These are phyloP conservation scores for Tupiocoris notatus DNA, from an alignment of 2,888 invertebrate genomes.

Conservation along the genomic window DNA sequence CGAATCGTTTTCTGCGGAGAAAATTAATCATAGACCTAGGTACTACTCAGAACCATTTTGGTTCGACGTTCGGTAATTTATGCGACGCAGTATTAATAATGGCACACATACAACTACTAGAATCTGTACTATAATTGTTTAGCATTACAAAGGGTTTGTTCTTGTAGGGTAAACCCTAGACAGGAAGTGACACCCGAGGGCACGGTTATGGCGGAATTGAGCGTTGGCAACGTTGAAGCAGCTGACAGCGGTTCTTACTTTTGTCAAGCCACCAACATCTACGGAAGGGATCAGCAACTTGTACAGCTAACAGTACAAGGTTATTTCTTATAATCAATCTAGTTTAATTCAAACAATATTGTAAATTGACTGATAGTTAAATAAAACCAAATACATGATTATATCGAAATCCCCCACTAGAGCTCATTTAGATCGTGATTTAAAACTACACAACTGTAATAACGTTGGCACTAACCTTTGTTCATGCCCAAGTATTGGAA, in stretches of 20 bases:
- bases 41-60: too few relatives aligned
- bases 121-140: too few relatives aligned
- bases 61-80: too few relatives aligned
- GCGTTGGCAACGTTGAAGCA: slow-evolving; percentile 67
- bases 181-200: slow-evolving; percentile 58
- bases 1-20: background rate
- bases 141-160: background rate
- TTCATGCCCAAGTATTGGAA: background rate
- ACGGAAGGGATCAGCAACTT: slow-evolving; percentile 69
- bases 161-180: slow-evolving; percentile 48
- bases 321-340: too few relatives aligned
- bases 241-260: slow-evolving; percentile 74
- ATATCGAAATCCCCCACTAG: too few relatives aligned
- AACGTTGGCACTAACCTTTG: background rate
- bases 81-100: too few relatives aligned
- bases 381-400: slow-evolving; percentile 13
- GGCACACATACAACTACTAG: too few relatives aligned
- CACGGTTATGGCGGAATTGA: slow-evolving; percentile 65
- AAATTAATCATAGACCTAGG: background rate
- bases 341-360: too few relatives aligned
- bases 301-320: slow-evolving; percentile 71
- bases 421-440: too few relatives aligned
- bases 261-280: slow-evolving; percentile 74
- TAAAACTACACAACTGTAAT: slow-evolving; percentile 3
- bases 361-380: too few relatives aligned